Evolutionary conservation across 2,113 vertebrate species (phyloP).

Genomic region (Microcebus jonahi): DNA sequence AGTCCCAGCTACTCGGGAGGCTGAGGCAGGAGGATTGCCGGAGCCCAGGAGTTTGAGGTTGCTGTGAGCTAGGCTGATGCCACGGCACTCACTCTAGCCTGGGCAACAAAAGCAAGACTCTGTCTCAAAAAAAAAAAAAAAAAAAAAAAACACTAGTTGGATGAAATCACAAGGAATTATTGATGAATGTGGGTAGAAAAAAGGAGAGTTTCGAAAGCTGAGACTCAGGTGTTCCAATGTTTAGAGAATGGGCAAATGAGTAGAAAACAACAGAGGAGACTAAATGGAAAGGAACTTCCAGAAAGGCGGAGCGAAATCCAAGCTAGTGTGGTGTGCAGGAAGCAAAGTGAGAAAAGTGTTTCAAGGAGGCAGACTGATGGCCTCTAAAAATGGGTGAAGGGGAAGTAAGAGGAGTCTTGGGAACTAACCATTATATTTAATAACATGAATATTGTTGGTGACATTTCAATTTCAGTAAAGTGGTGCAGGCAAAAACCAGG

Average conservation of each 20-base stretch:
- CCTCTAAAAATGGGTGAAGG: not conserved
- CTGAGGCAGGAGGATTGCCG: too few species aligned
- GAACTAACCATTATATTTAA: not conserved
- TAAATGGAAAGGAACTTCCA: not conserved
- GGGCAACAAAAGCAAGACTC: too few species aligned
- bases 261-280: not conserved
- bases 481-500: not conserved
- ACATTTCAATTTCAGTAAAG: slow-evolving; percentile 22
- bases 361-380: not conserved
- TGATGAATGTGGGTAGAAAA: not conserved
- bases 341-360: not conserved
- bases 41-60: too few species aligned
- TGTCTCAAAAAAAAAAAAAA: too few species aligned
- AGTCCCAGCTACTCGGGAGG: too few species aligned
- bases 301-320: not conserved
- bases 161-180: not conserved
- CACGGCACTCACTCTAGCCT: too few species aligned
- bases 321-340: not conserved
- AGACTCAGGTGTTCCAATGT: not conserved
- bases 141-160: slow-evolving; percentile 30
- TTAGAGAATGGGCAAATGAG: not conserved
- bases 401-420: not conserved
- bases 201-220: not conserved
- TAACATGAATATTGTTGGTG: not conserved
- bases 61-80: too few species aligned